A percentile compares a stretch with the other conserved stretches of the same genome.
phyloP scores from a whole-genome alignment of 1,140 invertebrate species.

The Zaprionus ghesquierei region DNA sequence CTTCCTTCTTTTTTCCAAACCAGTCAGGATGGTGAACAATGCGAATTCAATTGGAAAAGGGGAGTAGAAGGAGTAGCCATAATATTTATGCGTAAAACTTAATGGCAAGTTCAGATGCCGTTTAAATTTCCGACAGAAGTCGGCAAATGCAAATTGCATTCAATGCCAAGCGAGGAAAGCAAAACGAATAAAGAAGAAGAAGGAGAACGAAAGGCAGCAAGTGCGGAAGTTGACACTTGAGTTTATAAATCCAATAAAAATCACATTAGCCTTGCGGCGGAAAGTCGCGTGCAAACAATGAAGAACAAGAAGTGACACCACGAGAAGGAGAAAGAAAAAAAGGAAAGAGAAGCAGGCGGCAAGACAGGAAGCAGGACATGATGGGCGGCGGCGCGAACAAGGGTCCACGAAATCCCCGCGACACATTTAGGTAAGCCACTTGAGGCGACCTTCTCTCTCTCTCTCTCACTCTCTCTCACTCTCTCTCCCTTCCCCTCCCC shows the following conservation, averaged over 20 bases:
- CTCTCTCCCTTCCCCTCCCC: neutral
- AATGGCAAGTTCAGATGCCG: conserved; percentile 35
- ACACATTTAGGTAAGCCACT: conserved; percentile 67
- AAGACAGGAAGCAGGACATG: neutral
- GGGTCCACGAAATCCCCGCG: conserved; percentile 33
- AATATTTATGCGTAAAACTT: conserved; percentile 49
- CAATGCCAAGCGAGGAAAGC: conserved; percentile 2
- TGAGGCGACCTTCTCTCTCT: conserved; percentile 23
- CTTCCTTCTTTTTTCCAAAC: too few species aligned
- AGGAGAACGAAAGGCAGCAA: conserved; percentile 12
- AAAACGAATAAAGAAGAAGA: neutral
- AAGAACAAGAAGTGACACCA: conserved; percentile 41
- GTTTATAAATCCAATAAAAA: conserved; percentile 76
- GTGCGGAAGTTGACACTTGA: conserved; percentile 66
- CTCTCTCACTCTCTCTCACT: neutral
- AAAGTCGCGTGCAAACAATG: conserved; percentile 58
- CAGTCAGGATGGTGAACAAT: conserved; percentile 38
- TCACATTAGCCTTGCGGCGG: conserved; percentile 67
- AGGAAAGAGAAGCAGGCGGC: neutral
- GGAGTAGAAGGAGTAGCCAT: neutral
- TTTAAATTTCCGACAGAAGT: conserved; percentile 35
- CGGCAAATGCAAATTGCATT: conserved; percentile 24
- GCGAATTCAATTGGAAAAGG: conserved; percentile 41
- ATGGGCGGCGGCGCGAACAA: neutral
- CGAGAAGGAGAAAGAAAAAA: neutral